phyloP scores from a whole-genome alignment of 2,888 invertebrate species.

The Gastracanthus pulcherrimus region DNA sequence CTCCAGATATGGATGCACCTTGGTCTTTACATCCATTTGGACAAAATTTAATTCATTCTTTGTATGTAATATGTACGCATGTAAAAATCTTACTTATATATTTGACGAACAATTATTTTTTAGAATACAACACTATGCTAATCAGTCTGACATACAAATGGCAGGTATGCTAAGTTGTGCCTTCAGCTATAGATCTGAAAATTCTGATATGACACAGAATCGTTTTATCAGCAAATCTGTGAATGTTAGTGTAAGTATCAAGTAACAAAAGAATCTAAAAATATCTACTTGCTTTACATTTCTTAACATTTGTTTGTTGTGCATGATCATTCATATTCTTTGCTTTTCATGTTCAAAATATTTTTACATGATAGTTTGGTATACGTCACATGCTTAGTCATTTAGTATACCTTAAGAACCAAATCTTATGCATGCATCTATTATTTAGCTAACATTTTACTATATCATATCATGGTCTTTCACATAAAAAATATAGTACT shows the following conservation, averaged over 20 bases:
- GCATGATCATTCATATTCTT: constrained; percentile 24
- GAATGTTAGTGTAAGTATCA: constrained; percentile 78
- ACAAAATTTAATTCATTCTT: constrained; percentile 88
- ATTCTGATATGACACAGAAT: constrained; percentile 76
- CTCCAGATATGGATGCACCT: constrained; percentile 80
- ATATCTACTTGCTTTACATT: constrained; percentile 5
- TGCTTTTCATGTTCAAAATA: constrained; percentile 37
- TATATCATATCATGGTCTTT: neutral
- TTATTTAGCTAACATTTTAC: neutral
- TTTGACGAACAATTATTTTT: constrained; percentile 59
- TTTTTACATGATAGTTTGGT: neutral
- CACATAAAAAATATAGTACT: neutral
- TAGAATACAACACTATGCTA: constrained; percentile 90
- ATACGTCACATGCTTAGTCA: neutral
- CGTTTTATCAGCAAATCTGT: constrained; percentile 80
- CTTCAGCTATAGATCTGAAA: constrained; percentile 85
- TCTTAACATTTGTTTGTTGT: constrained; percentile 18
- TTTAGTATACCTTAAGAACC: constrained; percentile 51
- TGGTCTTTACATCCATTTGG: constrained; percentile 94
- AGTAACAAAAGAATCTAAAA: neutral
- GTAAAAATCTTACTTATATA: constrained; percentile 19
- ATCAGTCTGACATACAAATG: constrained; percentile 92
- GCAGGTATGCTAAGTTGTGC: constrained; percentile 95
- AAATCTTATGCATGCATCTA: constrained; percentile 35
- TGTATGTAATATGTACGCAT: constrained; percentile 81